phyloP scores from a whole-genome alignment of 2,888 invertebrate genomes.

The Cylloceria caligata region DNA sequence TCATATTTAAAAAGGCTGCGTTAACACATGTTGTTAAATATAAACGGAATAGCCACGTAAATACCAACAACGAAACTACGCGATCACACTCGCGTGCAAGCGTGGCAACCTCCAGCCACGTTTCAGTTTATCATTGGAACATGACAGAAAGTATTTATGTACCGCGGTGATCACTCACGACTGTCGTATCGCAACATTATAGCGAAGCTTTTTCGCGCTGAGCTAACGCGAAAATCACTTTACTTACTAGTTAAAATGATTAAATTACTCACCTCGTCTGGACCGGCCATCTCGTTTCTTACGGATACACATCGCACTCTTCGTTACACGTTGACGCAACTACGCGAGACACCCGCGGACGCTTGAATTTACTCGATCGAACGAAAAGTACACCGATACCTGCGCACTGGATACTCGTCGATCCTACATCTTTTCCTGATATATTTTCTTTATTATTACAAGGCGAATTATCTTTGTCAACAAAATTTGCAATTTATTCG shows the following conservation, averaged over 20 bases:
- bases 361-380: slow-evolving; percentile 27
- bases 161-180: neutral
- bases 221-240: neutral
- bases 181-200: neutral
- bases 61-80: slow-evolving; percentile 29
- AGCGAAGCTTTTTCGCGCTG: neutral
- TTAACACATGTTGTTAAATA: neutral
- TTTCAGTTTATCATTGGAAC: slow-evolving; percentile 38
- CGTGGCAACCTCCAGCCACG: slow-evolving; percentile 60
- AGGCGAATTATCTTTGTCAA: neutral
- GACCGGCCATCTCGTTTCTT: slow-evolving; percentile 72
- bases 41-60: slow-evolving; percentile 3
- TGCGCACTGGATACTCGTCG: slow-evolving; percentile 5
- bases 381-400: neutral
- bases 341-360: slow-evolving; percentile 40
- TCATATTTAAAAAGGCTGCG: neutral
- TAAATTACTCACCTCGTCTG: slow-evolving; percentile 69
- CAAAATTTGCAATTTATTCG: slow-evolving; percentile 30
- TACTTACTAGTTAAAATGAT: slow-evolving; percentile 51
- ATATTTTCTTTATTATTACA: neutral
- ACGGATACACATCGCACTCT: slow-evolving; percentile 70
- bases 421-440: neutral
- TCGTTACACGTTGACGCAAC: slow-evolving; percentile 50
- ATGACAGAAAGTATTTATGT: slow-evolving; percentile 60
- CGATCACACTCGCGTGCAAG: slow-evolving; percentile 38